Conservation (phyloP, 2,113 vertebrate genomes). For the Okapia johnstoni region DNA sequence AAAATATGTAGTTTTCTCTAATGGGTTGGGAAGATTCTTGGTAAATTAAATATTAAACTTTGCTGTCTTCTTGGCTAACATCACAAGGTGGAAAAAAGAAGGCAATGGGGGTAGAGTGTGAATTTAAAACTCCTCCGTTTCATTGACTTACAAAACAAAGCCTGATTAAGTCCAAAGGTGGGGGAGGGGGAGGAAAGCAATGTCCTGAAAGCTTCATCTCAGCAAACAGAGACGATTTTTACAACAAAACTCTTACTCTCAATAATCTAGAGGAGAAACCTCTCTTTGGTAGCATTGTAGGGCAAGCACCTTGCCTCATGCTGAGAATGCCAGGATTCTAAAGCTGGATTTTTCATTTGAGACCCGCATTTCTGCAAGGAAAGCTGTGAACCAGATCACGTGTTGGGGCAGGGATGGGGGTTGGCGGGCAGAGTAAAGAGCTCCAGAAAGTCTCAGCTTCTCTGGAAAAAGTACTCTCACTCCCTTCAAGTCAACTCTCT, state of each 20-base stretch:
- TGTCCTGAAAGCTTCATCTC: background rate
- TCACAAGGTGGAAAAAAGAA: background rate
- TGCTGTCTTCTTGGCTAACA: background rate
- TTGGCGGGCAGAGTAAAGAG: background rate
- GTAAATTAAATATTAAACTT: conserved; percentile 1
- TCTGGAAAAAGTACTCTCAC: background rate
- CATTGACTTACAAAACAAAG: background rate
- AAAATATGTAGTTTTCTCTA: background rate
- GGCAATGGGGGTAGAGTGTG: background rate
- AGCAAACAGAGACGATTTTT: background rate
- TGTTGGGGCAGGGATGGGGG: background rate
- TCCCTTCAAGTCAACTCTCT: background rate
- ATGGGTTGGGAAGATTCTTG: background rate
- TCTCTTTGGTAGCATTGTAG: background rate
- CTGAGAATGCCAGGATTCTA: background rate
- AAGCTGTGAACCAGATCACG: background rate
- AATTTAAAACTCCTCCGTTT: background rate
- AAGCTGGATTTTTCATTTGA: background rate
- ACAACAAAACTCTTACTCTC: background rate
- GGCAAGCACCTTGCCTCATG: background rate
- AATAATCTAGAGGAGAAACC: background rate
- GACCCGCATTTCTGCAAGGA: background rate
- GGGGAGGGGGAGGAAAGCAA: background rate
- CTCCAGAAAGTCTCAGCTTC: background rate
- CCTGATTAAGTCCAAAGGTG: background rate